Conservation (phyloP, 2,113 vertebrate genomes). For the Leptobrachium leishanense region DNA sequence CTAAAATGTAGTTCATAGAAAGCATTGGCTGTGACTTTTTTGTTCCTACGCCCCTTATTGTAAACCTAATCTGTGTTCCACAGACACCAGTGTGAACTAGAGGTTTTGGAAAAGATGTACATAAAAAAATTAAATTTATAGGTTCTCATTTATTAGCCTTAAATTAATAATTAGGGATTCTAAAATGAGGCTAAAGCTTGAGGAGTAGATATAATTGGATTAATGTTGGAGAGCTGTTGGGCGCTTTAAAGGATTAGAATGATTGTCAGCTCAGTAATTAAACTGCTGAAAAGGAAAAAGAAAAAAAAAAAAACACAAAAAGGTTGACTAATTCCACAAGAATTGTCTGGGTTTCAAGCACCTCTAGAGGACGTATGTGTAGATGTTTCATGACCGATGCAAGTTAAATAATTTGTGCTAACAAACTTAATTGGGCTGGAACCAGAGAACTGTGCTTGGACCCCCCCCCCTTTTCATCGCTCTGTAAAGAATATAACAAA, state of each 20-base stretch:
- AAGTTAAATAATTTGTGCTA: constrained; percentile 14
- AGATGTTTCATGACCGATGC: constrained; percentile 49
- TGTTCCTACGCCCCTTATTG: not conserved
- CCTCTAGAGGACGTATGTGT: constrained; percentile 52
- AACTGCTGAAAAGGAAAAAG: constrained; percentile 80
- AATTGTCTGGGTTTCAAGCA: constrained; percentile 65
- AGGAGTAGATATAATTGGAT: constrained; percentile 98
- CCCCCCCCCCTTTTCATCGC: not conserved
- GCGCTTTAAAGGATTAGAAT: constrained; percentile 94
- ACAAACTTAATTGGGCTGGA: constrained; percentile 43
- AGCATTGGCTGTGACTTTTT: not conserved
- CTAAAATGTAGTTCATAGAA: not conserved
- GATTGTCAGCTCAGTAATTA: constrained; percentile 96
- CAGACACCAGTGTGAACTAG: not conserved
- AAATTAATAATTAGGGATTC: constrained; percentile 84
- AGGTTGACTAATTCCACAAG: constrained; percentile 60
- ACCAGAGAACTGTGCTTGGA: constrained; percentile 12
- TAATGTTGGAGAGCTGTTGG: constrained; percentile 79
- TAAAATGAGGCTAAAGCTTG: constrained; percentile 75
- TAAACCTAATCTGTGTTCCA: not conserved
- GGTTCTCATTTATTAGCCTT: constrained; percentile 72
- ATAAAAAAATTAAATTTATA: not conserved
- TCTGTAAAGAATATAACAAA: constrained; percentile 51
- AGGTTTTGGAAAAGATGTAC: not conserved
- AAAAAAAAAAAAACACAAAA: constrained; percentile 69